Conservation (phyloP, 2,113 vertebrate species). For the Odocoileus virginianus region DNA sequence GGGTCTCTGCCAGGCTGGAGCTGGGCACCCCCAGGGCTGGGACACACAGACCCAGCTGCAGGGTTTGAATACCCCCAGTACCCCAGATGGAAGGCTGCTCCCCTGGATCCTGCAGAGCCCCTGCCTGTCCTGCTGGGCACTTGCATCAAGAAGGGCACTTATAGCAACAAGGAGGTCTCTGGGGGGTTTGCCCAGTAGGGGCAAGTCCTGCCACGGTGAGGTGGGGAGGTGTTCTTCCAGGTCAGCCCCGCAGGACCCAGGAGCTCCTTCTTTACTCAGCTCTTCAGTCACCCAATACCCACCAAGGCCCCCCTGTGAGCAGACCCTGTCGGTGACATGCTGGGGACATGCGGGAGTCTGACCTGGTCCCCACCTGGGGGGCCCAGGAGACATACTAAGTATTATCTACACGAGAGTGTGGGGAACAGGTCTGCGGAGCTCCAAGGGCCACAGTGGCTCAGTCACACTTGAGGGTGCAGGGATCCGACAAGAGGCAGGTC, state of each 20-base stretch:
- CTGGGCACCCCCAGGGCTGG: not conserved
- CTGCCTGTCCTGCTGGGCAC: constrained; percentile 70
- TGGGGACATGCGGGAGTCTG: not conserved
- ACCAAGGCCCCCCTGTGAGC: not conserved
- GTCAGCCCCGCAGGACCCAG: not conserved
- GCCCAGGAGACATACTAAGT: not conserved
- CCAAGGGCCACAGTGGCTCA: not conserved
- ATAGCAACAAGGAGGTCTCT: constrained; percentile 77
- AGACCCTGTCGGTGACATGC: not conserved
- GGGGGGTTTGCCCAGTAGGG: constrained; percentile 18
- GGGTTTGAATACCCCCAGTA: not conserved
- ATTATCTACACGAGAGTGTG: not conserved
- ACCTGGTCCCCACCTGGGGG: not conserved
- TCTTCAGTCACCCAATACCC: not conserved
- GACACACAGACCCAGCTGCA: not conserved
- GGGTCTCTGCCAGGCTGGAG: not conserved
- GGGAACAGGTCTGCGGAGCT: not conserved
- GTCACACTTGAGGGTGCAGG: not conserved
- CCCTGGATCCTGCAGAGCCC: constrained; percentile 75
- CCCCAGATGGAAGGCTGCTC: constrained; percentile 47
- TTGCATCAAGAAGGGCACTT: constrained; percentile 75
- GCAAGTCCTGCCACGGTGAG: not conserved
- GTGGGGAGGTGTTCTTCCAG: not conserved
- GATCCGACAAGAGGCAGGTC: not conserved
- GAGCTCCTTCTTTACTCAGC: not conserved